phyloP scores from a whole-genome alignment of 2,113 vertebrate species.

The Chamaetylas fuelleborni region DNA sequence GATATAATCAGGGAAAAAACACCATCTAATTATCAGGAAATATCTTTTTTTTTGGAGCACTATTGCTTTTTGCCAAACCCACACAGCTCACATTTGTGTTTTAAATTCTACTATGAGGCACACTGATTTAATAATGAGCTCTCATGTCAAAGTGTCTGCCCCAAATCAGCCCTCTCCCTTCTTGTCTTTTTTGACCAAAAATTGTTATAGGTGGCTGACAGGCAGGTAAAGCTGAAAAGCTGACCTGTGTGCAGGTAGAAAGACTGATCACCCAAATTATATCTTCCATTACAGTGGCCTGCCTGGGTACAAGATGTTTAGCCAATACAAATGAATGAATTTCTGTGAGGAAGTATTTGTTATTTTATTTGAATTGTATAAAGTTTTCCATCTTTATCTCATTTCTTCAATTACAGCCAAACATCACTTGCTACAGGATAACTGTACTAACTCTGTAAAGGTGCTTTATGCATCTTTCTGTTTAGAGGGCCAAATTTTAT shows the following conservation, averaged over 20 bases:
- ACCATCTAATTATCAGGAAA: background rate
- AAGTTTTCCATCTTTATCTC: background rate
- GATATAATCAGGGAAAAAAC: background rate
- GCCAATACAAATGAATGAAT: background rate
- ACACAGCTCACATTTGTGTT: background rate
- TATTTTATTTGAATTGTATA: background rate
- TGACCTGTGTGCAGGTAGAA: background rate
- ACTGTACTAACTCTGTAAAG: background rate
- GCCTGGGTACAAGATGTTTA: background rate
- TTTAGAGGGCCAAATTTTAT: background rate
- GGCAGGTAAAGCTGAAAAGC: background rate
- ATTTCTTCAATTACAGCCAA: background rate
- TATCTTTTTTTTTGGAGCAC: background rate
- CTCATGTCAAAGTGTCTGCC: background rate
- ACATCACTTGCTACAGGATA: background rate
- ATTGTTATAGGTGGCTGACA: background rate
- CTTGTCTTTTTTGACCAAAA: background rate
- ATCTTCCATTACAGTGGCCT: background rate
- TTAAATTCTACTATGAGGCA: background rate
- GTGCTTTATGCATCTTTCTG: background rate
- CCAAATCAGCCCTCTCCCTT: background rate
- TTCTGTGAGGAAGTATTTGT: background rate
- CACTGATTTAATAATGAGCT: background rate
- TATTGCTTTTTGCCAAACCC: background rate
- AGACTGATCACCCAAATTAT: background rate